These are phyloP conservation scores for Clepsis dumicolana DNA, from an alignment of 2,888 invertebrate genomes.

Conservation along the genomic window DNA sequence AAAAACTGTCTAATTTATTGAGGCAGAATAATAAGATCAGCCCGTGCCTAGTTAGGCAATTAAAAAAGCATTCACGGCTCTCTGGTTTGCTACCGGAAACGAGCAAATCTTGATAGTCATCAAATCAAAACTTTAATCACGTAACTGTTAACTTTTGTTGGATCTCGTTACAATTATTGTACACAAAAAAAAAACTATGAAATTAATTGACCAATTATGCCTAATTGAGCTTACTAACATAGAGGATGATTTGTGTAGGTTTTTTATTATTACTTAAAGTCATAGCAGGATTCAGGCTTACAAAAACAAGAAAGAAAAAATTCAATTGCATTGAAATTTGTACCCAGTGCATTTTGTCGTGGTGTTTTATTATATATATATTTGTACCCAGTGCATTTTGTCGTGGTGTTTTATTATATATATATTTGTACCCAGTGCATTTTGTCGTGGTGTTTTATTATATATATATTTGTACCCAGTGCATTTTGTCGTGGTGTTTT, in stretches of 20 bases:
- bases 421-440: no score
- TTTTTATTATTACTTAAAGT: no score
- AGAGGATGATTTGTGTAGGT: neutral
- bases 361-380: no score
- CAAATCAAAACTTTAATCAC: conserved; percentile 19
- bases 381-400: no score
- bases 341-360: no score
- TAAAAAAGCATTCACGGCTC: conserved; percentile 15
- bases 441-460: no score
- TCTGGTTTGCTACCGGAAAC: conserved; percentile 19
- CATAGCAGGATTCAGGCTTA: no score
- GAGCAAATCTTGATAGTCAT: conserved; percentile 17
- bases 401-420: no score
- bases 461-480: no score
- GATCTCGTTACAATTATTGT: conserved; percentile 5
- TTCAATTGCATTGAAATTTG: no score
- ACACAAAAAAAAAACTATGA: conserved; percentile 5
- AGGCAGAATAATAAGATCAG: neutral
- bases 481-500: no score
- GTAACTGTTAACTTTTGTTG: conserved; percentile 21
- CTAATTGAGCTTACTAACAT: neutral
- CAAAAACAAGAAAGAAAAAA: no score
- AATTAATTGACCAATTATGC: conserved; percentile 14
- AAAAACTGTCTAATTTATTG: neutral
- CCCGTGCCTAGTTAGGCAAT: conserved; percentile 3